A percentile compares a stretch with the other conserved stretches of the same genome.
Evolutionary conservation across 92 coral and sea anemone species (phyloP).

Genomic region (Palythoa grandis): DNA sequence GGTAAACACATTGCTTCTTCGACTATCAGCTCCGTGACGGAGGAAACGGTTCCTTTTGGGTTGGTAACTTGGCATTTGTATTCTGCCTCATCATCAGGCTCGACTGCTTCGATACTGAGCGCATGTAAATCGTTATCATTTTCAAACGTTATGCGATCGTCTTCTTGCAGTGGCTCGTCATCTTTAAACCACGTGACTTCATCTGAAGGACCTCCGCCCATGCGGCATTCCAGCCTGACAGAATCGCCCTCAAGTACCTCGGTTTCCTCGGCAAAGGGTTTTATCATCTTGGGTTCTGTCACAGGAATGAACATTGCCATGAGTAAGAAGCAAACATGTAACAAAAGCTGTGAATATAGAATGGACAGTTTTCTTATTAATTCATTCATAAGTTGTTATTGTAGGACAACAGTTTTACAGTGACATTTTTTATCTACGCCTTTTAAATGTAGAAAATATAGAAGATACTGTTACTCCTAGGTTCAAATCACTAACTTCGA

Average conservation of each 20-base stretch:
- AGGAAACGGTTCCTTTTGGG: slow-evolving; percentile 69
- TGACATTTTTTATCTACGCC: too few species aligned
- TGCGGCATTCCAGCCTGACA: slow-evolving; percentile 79
- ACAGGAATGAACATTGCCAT: background rate
- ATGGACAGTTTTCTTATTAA: background rate
- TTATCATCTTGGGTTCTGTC: slow-evolving; percentile 55
- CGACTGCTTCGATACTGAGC: slow-evolving; percentile 71
- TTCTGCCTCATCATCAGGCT: slow-evolving; percentile 87
- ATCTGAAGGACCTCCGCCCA: slow-evolving; percentile 67
- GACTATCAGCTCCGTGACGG: slow-evolving; percentile 76
- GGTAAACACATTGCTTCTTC: slow-evolving; percentile 94
- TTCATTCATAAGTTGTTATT: background rate
- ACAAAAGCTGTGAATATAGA: background rate
- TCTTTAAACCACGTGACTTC: slow-evolving; percentile 87
- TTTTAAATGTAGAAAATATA: too few species aligned
- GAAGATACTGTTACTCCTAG: too few species aligned
- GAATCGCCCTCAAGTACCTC: slow-evolving; percentile 91
- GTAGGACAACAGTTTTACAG: background rate
- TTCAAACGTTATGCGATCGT: slow-evolving; percentile 71
- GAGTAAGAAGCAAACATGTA: background rate
- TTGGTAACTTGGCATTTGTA: slow-evolving; percentile 84
- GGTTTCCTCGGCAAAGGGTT: slow-evolving; percentile 74
- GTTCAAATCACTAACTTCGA: too few species aligned
- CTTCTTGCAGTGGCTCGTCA: slow-evolving; percentile 74
- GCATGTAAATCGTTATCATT: slow-evolving; percentile 77